Conservation (phyloP, 2,797 vertebrate species). For the Lepilemur ruficaudatus region DNA sequence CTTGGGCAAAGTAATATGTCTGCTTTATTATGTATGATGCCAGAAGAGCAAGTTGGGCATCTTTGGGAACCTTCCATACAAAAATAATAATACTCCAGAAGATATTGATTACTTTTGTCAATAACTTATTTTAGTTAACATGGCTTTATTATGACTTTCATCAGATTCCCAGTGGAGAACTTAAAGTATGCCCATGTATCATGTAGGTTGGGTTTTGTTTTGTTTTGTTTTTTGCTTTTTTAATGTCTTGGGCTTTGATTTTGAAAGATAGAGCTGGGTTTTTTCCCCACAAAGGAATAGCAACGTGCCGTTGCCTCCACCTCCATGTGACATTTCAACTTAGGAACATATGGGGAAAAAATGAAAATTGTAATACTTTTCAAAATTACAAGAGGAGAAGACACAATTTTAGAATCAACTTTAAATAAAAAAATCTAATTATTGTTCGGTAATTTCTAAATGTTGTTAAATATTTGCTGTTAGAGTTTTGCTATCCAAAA, state of each 20-base stretch:
- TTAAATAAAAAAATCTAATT: conserved; percentile 44
- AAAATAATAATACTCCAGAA: neutral
- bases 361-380: conserved; percentile 55
- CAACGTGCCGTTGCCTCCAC: conserved; percentile 14
- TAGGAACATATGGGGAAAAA: conserved; percentile 56
- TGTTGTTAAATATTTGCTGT: conserved; percentile 29
- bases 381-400: conserved; percentile 23
- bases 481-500: neutral
- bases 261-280: conserved; percentile 41
- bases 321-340: conserved; percentile 60
- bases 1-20: neutral
- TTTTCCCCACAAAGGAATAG: conserved; percentile 43
- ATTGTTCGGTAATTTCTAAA: conserved; percentile 16
- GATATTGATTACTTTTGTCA: neutral
- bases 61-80: neutral
- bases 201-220: neutral
- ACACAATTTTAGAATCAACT: conserved; percentile 24
- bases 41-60: neutral
- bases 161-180: neutral
- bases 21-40: neutral
- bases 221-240: neutral
- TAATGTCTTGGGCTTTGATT: conserved; percentile 5
- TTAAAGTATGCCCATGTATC: neutral
- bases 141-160: neutral
- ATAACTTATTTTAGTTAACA: conserved; percentile 68